Conservation (phyloP, 2,888 invertebrate species). For the Noctua janthe region DNA sequence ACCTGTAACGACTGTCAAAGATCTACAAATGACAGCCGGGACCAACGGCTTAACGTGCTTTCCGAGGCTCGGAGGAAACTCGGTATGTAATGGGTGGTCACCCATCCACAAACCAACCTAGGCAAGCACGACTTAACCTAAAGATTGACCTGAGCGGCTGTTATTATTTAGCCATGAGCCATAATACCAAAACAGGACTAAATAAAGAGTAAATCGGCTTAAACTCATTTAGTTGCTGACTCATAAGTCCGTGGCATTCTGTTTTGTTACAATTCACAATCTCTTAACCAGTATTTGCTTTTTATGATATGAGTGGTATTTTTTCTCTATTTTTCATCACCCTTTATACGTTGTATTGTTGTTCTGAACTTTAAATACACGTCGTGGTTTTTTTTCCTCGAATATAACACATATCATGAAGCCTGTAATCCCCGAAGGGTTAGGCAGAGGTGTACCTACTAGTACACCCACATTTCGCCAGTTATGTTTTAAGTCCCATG, state of each 20-base stretch:
- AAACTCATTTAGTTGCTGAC: conserved; percentile 5
- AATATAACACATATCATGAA: neutral
- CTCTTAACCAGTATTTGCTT: conserved; percentile 13
- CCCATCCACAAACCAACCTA: no score
- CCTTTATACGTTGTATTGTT: neutral
- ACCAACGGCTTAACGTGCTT: no score
- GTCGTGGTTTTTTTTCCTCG: neutral
- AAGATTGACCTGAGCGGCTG: no score
- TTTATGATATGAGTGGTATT: neutral
- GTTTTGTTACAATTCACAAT: conserved; percentile 32
- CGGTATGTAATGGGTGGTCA: no score
- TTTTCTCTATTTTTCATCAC: neutral
- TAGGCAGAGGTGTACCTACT: no score
- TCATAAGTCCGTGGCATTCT: conserved; percentile 51
- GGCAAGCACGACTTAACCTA: no score
- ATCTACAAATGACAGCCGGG: no score
- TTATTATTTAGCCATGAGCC: neutral
- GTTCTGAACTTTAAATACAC: neutral
- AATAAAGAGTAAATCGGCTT: neutral
- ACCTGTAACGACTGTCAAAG: no score
- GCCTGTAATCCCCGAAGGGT: no score
- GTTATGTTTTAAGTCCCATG: no score
- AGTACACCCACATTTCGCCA: no score
- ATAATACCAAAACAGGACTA: conserved; percentile 16
- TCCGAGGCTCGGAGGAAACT: no score